A percentile compares a stretch with the other conserved stretches of the same genome.
These are phyloP conservation scores for Amblyopsis rosae DNA, from an alignment of 2,113 vertebrate species.

Conservation along the genomic window DNA sequence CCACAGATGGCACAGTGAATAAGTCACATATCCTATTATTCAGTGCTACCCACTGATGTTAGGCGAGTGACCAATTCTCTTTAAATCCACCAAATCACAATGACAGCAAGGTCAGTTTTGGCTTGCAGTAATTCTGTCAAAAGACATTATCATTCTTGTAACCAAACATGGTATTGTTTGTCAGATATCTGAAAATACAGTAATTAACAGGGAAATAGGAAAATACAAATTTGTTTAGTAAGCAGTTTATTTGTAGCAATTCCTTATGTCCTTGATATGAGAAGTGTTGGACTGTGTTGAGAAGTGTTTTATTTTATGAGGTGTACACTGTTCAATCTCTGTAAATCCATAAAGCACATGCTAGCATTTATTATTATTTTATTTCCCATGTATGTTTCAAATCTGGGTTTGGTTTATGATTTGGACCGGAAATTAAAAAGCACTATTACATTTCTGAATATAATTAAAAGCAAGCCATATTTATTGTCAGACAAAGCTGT, in stretches of 20 bases:
- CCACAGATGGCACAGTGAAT: not conserved
- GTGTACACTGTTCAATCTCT: not conserved
- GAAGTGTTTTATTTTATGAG: not conserved
- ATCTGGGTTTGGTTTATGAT: too few relatives aligned
- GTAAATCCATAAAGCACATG: not conserved
- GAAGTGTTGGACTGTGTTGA: not conserved
- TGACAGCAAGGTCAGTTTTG: constrained; percentile 1
- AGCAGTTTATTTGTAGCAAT: not conserved
- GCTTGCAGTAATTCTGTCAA: not conserved
- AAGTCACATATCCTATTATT: not conserved
- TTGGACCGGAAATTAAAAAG: too few relatives aligned
- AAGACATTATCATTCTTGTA: not conserved
- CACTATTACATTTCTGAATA: too few relatives aligned
- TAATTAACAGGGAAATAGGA: not conserved
- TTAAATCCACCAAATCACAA: not conserved
- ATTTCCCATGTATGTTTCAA: too few relatives aligned
- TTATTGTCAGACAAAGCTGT: too few relatives aligned
- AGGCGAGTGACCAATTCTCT: constrained; percentile 5
- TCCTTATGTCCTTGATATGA: not conserved
- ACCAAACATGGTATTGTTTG: not conserved
- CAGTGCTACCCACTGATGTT: not conserved
- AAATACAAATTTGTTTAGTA: not conserved
- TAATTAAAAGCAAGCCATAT: too few relatives aligned
- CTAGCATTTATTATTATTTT: too few relatives aligned
- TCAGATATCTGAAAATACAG: not conserved